These are phyloP conservation scores for Drosophila baimaii DNA, from an alignment of 1,140 invertebrate genomes.

Conservation along the genomic window DNA sequence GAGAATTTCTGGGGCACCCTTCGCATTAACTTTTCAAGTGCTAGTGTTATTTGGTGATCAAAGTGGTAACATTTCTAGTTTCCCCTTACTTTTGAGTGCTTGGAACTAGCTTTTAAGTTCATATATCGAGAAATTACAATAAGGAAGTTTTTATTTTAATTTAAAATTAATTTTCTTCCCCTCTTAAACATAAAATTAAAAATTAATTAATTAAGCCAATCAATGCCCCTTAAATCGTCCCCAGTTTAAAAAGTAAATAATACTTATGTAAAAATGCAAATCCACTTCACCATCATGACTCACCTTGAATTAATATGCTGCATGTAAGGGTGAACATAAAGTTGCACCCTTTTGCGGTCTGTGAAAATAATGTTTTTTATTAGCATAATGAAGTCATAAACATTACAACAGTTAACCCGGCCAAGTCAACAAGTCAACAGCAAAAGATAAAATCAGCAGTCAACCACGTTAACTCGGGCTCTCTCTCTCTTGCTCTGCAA, in stretches of 20 bases:
- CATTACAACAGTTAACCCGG: constrained; percentile 73
- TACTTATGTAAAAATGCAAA: neutral
- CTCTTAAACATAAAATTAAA: no score
- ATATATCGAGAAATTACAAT: no score
- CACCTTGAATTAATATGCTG: constrained; percentile 1
- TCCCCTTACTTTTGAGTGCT: no score
- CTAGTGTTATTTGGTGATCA: no score
- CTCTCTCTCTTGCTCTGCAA: constrained; percentile 3
- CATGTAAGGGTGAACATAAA: constrained; percentile 6
- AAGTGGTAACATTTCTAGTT: no score
- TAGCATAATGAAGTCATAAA: constrained; percentile 82
- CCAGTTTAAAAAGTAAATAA: neutral
- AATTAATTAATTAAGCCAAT: no score
- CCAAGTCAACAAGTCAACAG: constrained; percentile 79
- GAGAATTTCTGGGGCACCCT: no score
- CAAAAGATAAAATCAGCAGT: constrained; percentile 77
- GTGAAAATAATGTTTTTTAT: constrained; percentile 75
- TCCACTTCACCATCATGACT: neutral
- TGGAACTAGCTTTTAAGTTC: no score
- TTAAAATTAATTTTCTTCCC: no score
- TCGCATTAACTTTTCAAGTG: no score
- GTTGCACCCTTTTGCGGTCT: constrained; percentile 3
- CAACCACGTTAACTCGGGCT: constrained; percentile 62
- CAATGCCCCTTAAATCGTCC: no score
- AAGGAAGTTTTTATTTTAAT: no score